Evolutionary conservation across 2,113 vertebrate species (phyloP).

Genomic region (Malaclemys terrapin): DNA sequence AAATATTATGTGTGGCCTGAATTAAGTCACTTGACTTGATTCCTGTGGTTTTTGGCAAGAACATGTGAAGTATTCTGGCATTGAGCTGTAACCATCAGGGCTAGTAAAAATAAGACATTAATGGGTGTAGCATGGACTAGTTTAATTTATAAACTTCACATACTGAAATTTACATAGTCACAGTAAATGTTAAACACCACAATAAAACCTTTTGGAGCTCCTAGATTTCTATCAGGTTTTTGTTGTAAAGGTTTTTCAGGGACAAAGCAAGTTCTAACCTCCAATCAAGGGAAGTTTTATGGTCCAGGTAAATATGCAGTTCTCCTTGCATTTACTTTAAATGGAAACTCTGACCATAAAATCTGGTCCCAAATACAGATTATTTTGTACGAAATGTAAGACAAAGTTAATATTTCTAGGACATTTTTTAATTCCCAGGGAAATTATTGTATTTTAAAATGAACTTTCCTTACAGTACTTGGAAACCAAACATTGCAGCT

Average conservation of each 20-base stretch:
- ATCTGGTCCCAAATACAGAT: not conserved
- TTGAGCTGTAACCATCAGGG: not conserved
- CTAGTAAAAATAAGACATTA: not conserved
- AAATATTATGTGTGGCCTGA: not conserved
- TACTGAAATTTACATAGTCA: not conserved
- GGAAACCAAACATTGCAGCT: not conserved
- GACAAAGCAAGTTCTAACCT: accelerated
- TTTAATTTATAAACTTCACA: not conserved
- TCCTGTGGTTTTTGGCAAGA: not conserved
- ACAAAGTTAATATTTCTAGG: not conserved
- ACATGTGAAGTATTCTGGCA: not conserved
- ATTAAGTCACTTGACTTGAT: not conserved
- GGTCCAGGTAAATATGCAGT: not conserved
- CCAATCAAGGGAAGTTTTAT: not conserved
- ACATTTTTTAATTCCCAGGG: not conserved
- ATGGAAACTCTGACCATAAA: not conserved
- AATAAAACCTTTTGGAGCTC: not conserved
- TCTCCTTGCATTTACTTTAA: not conserved
- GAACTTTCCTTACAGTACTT: not conserved
- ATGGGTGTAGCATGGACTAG: not conserved
- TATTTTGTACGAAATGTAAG: not conserved
- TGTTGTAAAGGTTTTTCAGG: not conserved
- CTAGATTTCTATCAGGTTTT: accelerated
- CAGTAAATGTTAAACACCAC: not conserved
- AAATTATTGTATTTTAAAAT: not conserved